These are phyloP conservation scores for Paramuricea clavata DNA, from an alignment of 92 coral and sea anemone genomes.

Conservation along the genomic window DNA sequence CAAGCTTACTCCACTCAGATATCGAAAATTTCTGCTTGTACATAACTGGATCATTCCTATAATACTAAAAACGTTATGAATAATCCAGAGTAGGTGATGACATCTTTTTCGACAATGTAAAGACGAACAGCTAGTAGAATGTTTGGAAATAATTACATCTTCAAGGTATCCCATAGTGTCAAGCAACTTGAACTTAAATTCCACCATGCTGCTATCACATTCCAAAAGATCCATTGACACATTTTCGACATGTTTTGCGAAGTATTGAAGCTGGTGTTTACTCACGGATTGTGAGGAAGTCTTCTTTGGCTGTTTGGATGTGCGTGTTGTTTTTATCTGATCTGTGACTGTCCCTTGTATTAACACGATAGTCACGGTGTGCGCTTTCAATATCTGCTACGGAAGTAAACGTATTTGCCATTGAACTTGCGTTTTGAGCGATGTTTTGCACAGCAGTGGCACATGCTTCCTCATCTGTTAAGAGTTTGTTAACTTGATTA, in stretches of 20 bases:
- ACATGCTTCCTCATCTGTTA: neutral
- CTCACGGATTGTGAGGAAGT: neutral
- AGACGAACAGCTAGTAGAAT: constrained; percentile 53
- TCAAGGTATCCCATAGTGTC: constrained; percentile 60
- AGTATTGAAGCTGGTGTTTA: constrained; percentile 13
- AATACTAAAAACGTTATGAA: constrained; percentile 52
- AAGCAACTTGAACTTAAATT: constrained; percentile 44
- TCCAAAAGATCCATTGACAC: constrained; percentile 58
- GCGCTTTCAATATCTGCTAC: no score
- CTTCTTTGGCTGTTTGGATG: neutral
- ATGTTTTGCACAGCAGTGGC: neutral
- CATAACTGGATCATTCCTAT: no score
- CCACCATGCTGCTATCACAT: constrained; percentile 39
- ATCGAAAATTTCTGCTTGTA: constrained; percentile 44
- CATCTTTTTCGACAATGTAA: constrained; percentile 41
- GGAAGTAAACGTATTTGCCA: no score
- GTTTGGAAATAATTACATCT: constrained; percentile 43
- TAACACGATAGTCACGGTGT: no score
- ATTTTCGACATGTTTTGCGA: constrained; percentile 44
- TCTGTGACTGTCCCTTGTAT: constrained; percentile 52
- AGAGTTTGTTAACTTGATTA: constrained; percentile 10
- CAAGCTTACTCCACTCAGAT: constrained; percentile 37
- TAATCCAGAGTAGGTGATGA: constrained; percentile 55
- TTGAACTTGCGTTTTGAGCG: no score
- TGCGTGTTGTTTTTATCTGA: constrained; percentile 49